phyloP scores from a whole-genome alignment of 2,888 invertebrate genomes.

The Nomada flava region DNA sequence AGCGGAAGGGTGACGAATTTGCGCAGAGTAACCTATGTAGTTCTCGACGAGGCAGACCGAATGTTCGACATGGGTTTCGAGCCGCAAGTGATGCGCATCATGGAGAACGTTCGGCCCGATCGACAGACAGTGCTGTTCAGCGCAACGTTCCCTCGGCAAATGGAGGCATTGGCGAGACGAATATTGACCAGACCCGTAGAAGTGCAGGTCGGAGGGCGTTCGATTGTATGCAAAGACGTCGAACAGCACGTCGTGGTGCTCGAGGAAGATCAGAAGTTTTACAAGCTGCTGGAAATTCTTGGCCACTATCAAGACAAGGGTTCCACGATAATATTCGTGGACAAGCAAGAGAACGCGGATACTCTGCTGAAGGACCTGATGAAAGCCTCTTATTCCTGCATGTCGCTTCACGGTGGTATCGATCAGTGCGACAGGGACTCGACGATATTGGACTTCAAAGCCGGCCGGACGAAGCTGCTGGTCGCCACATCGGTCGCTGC shows the following conservation, averaged over 20 bases:
- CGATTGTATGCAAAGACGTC: conserved; percentile 98
- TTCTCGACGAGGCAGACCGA: conserved; percentile 99
- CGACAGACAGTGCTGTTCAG: conserved; percentile 99
- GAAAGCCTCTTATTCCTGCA: conserved; percentile 98
- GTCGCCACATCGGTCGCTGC: conserved; percentile 99
- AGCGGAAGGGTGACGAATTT: conserved; percentile 99
- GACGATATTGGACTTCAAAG: conserved; percentile 98
- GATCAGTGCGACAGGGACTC: conserved; percentile 99
- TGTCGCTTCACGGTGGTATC: conserved; percentile 99
- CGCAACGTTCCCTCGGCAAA: conserved; percentile 99
- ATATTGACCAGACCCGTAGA: conserved; percentile 98
- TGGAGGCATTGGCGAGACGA: conserved; percentile 98
- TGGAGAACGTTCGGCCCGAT: conserved; percentile 98
- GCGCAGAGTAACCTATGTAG: conserved; percentile 97
- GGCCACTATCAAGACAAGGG: conserved; percentile 97
- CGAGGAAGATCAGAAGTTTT: conserved; percentile 98
- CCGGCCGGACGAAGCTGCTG: conserved; percentile 95
- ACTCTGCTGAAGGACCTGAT: conserved; percentile 96
- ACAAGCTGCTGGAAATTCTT: conserved; percentile 98
- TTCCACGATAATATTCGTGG: conserved; percentile 98
- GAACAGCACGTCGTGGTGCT: conserved; percentile 97
- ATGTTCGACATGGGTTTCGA: conserved; percentile 99
- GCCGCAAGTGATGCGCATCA: conserved; percentile 98
- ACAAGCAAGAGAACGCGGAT: conserved; percentile 99
- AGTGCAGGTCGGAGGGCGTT: conserved; percentile 98